Evolutionary conservation across 2,797 vertebrate genomes (phyloP).

Genomic region (Falco concolor): DNA sequence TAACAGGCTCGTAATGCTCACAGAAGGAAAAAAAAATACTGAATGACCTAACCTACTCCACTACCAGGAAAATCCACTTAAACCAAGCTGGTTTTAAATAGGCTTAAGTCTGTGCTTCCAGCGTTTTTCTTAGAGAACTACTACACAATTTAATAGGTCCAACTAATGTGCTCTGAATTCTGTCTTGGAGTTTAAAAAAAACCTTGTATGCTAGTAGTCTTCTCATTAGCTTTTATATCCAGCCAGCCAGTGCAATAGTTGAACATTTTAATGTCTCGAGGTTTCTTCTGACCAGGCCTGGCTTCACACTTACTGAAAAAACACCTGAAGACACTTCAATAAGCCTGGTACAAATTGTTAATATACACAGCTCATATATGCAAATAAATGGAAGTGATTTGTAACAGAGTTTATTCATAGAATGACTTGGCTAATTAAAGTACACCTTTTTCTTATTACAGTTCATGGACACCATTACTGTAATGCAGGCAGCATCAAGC

Average conservation of each 20-base stretch:
- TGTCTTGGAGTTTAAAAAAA: neutral
- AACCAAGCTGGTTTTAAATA: neutral
- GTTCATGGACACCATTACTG: slow-evolving; percentile 56
- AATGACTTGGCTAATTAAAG: slow-evolving; percentile 58
- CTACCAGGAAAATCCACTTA: neutral
- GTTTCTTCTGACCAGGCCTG: neutral
- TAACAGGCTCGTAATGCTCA: neutral
- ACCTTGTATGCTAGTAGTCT: neutral
- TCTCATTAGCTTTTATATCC: neutral
- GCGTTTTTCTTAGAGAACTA: neutral
- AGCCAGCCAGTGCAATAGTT: neutral
- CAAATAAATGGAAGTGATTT: slow-evolving; percentile 55
- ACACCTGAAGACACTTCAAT: neutral
- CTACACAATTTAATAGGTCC: neutral
- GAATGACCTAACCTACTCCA: neutral
- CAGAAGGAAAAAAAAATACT: neutral
- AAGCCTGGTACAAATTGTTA: slow-evolving; percentile 11
- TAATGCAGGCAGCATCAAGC: slow-evolving; percentile 32
- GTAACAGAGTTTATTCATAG: slow-evolving; percentile 23
- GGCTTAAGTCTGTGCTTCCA: neutral
- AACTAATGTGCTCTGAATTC: neutral
- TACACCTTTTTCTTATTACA: slow-evolving; percentile 50
- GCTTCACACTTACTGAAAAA: neutral
- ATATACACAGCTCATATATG: neutral
- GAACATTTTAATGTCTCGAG: neutral